These are phyloP conservation scores for Hystrix brachyura DNA, from an alignment of 2,113 vertebrate genomes.

Conservation along the genomic window DNA sequence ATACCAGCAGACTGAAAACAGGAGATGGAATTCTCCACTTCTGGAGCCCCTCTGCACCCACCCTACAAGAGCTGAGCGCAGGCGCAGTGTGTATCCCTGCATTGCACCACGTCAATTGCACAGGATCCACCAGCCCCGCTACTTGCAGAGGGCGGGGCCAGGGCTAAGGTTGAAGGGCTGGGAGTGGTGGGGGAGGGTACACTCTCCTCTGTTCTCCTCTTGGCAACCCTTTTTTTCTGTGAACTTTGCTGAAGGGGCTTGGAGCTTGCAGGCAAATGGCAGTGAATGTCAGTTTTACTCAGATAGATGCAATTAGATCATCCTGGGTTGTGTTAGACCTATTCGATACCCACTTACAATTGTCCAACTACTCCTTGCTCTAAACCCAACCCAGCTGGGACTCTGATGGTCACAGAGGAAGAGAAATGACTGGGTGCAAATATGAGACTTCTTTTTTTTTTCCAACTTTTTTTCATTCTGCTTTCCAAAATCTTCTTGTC, in stretches of 20 bases:
- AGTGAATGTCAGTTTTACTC: slow-evolving; percentile 19
- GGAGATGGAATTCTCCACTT: background rate
- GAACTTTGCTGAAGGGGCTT: background rate
- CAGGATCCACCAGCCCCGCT: background rate
- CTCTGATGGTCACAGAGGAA: slow-evolving; percentile 12
- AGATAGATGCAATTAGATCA: background rate
- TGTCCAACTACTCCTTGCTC: too few relatives aligned
- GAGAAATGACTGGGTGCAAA: background rate
- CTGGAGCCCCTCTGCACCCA: background rate
- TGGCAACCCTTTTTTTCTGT: background rate
- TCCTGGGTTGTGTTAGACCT: background rate
- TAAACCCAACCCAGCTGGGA: background rate
- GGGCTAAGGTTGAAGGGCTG: too few relatives aligned
- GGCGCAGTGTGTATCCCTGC: background rate
- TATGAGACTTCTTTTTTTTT: background rate
- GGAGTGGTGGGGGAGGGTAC: background rate
- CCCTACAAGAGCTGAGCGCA: background rate
- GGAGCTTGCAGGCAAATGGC: background rate
- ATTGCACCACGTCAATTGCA: background rate
- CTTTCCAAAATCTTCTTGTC: slow-evolving; percentile 35
- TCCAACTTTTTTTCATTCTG: background rate
- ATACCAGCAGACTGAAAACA: background rate
- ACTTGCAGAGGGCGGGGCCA: background rate
- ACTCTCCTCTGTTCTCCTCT: background rate
- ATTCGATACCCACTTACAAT: background rate